A percentile compares a stretch with the other conserved stretches of the same genome.
Evolutionary conservation across 2,113 vertebrate genomes (phyloP).

Genomic region (Phyllostomus hastatus): DNA sequence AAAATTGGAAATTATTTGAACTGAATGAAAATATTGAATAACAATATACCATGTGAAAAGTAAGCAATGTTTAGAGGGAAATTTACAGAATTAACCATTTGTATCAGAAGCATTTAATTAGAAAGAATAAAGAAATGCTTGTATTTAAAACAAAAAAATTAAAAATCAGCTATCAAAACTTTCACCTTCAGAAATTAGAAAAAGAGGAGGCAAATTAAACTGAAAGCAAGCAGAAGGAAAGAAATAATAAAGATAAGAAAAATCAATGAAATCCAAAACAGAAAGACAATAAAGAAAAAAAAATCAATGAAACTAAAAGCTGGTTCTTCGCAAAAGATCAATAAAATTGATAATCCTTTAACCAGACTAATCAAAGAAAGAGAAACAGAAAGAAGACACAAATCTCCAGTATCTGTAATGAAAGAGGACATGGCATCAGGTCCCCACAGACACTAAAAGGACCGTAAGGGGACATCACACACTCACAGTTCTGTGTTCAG

Average conservation of each 20-base stretch:
- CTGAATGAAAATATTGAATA: neutral
- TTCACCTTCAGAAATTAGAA: neutral
- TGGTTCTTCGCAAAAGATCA: neutral
- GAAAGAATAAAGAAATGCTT: neutral
- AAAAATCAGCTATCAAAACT: neutral
- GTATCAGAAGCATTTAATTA: neutral
- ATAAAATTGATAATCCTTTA: neutral
- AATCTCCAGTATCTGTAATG: neutral
- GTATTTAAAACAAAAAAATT: neutral
- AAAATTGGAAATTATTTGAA: neutral
- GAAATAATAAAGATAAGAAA: neutral
- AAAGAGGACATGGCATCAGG: too few relatives aligned
- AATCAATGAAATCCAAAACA: neutral
- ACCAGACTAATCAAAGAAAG: neutral
- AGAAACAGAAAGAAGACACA: neutral
- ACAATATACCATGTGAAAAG: neutral
- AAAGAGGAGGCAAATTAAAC: neutral
- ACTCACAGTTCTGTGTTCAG: neutral
- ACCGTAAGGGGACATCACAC: fast-evolving
- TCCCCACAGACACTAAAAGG: neutral
- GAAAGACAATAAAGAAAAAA: neutral
- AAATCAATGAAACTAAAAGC: neutral
- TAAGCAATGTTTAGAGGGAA: neutral
- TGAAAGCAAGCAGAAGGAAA: neutral
- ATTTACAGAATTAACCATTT: neutral